Evolutionary conservation across 2,888 invertebrate genomes (phyloP), one percentile per base, ranked within the genome.

Genomic region (Cephalotes varians): DNA sequence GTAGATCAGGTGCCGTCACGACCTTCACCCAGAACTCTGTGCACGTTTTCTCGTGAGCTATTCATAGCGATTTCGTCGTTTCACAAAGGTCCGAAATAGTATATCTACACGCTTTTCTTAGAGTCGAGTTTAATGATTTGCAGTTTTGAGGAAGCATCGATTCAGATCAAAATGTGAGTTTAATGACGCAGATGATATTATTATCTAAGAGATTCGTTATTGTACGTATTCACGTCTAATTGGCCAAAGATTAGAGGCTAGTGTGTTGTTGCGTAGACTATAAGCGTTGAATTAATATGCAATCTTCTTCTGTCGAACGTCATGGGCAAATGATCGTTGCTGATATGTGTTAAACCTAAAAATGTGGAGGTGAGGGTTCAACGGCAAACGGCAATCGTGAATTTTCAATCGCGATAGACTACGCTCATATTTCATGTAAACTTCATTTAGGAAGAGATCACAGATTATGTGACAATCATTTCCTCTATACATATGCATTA

Each of bases 21-120:
- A 76, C 89, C 89, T 89, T 89, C 86, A 85, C 89, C 89, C 54
- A 88, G 87, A 88, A 88, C 85, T 88, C 87, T 10, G 21, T 25
- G 21, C 34, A 15, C n/a, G 34, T 47, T 72, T 67, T 60, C 73
- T 56, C 71, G 60, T 28, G 3, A 37, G 44, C 73, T 88, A 88
- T 88, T 88, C 82, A 82, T 87, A 84, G 37, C 28, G 31, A 1
- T 60, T 37, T 62, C 60, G 71, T 47, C 64, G 79, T 40, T 74
- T 79, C 25, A 44, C 47, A 28, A 28, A 28, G 49, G 3, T 10
- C 7, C 60, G 15, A 72, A 80, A 60, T 80, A 80, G 60, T 9
- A 1, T 12, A 34, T 18, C 28, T 49, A 51, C 4, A 3, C 31
- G 44, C 9, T 60, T 28, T 37, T 37, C 21, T 65, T 65, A 34